These are phyloP conservation scores for Allenopithecus nigroviridis DNA, from an alignment of 2,797 vertebrate species.

Conservation along the genomic window DNA sequence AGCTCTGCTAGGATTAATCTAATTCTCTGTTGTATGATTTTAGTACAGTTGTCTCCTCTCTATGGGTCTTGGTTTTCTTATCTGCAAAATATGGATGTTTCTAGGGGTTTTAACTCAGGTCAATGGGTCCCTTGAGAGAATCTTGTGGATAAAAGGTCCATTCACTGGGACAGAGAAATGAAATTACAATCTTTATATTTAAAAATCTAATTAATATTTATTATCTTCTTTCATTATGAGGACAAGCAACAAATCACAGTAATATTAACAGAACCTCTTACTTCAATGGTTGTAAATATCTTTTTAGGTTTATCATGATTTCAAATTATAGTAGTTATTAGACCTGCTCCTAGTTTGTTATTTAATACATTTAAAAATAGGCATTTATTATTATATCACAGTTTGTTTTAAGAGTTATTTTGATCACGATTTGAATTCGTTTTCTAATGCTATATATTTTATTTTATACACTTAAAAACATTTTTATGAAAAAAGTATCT, in stretches of 20 bases:
- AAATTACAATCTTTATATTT: constrained; percentile 7
- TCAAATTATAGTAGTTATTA: constrained; percentile 29
- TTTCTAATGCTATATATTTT: constrained; percentile 25
- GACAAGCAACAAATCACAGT: neutral
- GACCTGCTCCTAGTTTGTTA: neutral
- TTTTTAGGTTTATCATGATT: constrained; percentile 32
- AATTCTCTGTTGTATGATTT: neutral
- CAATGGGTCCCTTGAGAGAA: neutral
- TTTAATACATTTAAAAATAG: constrained; percentile 38
- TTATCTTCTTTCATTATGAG: constrained; percentile 30
- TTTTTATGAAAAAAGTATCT: neutral
- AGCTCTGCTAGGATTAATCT: constrained; percentile 8
- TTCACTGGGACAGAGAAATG: constrained; percentile 18
- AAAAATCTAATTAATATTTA: constrained; percentile 14
- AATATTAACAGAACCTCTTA: neutral
- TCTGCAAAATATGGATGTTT: constrained; percentile 43
- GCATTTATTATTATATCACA: neutral
- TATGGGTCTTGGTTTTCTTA: neutral
- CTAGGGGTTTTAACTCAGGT: neutral
- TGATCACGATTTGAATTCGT: constrained; percentile 9
- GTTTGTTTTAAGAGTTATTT: constrained; percentile 40
- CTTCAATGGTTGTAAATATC: constrained; percentile 34
- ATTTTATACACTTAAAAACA: neutral
- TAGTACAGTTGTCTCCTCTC: neutral
- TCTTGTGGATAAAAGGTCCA: neutral